A percentile compares a stretch with the other conserved stretches of the same genome.
Conservation (phyloP, 2,113 vertebrate species). For the Hippopotamus amphibius region DNA sequence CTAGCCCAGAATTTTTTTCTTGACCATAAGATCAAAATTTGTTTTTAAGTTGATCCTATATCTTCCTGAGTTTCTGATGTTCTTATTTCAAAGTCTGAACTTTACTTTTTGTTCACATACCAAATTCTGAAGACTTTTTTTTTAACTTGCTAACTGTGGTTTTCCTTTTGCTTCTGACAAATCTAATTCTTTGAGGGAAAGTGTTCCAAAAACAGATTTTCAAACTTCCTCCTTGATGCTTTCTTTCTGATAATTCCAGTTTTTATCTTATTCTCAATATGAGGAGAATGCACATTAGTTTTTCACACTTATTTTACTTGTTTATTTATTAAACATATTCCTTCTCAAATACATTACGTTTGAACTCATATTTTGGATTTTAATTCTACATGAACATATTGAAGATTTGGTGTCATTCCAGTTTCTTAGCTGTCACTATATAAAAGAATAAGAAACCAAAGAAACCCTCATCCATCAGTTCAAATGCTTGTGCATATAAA, state of each 20-base stretch:
- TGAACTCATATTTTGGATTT: neutral
- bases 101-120: slow-evolving; percentile 63
- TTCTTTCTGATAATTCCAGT: neutral
- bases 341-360: neutral
- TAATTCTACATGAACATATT: neutral
- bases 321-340: neutral
- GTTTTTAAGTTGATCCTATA: slow-evolving; percentile 74
- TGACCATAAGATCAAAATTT: slow-evolving; percentile 78
- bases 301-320: neutral
- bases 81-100: slow-evolving; percentile 74
- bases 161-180: slow-evolving; percentile 63
- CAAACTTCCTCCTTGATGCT: slow-evolving; percentile 34
- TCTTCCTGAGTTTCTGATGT: slow-evolving; percentile 75
- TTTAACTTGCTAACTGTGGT: slow-evolving; percentile 37
- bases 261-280: neutral
- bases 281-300: neutral
- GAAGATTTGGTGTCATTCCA: neutral
- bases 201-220: slow-evolving; percentile 49
- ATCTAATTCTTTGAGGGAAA: slow-evolving; percentile 64
- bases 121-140: slow-evolving; percentile 54
- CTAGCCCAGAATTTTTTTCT: slow-evolving; percentile 58
- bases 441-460: neutral
- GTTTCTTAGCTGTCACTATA: neutral
- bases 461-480: neutral
- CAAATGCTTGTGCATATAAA: neutral